Percentiles rank a stretch among this genome's conserved stretches.
Evolutionary conservation across 23 tunicate species (phyloP).

Genomic region (Halocynthia aurantium): DNA sequence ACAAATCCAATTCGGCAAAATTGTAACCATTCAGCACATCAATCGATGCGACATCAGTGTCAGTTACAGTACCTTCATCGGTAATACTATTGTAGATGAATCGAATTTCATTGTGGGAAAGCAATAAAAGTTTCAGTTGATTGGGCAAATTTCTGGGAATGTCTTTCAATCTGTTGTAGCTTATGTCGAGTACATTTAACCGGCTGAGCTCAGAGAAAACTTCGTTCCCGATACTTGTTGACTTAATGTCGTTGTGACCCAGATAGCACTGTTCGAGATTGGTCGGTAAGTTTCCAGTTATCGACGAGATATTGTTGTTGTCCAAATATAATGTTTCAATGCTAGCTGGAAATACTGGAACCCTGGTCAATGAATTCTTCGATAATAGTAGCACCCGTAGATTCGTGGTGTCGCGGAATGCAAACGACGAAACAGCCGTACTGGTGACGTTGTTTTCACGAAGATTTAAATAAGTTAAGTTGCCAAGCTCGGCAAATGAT

Average conservation of each 20-base stretch:
- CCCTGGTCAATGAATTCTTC: slow-evolving; percentile 21
- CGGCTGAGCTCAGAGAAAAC: no score
- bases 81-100: slow-evolving; percentile 16
- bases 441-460: slow-evolving; percentile 53
- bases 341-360: slow-evolving; percentile 39
- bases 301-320: slow-evolving; percentile 16
- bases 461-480: slow-evolving; percentile 23
- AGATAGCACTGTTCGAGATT: no score
- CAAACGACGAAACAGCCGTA: slow-evolving; percentile 15
- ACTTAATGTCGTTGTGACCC: no score
- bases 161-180: slow-evolving; percentile 28
- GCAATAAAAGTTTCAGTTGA: slow-evolving; percentile 30
- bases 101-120: slow-evolving; percentile 40
- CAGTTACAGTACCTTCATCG: not conserved
- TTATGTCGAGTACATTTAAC: slow-evolving; percentile 19
- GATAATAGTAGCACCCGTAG: slow-evolving; percentile 28
- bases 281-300: no score
- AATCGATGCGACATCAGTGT: slow-evolving; percentile 12
- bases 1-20: slow-evolving; percentile 33
- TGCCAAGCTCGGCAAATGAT: slow-evolving; percentile 22
- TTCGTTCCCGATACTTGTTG: no score
- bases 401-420: slow-evolving; percentile 13
- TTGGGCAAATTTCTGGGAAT: slow-evolving; percentile 38
- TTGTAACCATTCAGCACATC: slow-evolving; percentile 8
- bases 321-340: slow-evolving; percentile 24